phyloP scores from a whole-genome alignment of 30 jellyfish, hydroid and myxozoan species.

The Phacellophora camtschatica region DNA sequence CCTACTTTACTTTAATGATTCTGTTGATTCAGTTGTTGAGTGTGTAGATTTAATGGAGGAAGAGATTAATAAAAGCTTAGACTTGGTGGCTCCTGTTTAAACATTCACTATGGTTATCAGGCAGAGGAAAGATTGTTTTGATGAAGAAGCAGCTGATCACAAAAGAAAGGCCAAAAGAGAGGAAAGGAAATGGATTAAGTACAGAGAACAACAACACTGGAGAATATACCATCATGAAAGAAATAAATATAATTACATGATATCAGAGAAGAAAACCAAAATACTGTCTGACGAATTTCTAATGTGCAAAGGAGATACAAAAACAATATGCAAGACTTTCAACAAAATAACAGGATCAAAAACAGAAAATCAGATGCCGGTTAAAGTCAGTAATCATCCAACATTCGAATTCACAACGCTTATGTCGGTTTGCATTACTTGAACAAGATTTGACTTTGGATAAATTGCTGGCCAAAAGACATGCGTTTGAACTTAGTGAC shows the following conservation, averaged over 20 bases:
- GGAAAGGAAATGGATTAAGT: no score
- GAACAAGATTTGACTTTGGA: no score
- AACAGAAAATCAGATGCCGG: constrained; percentile 29
- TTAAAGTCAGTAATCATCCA: no score
- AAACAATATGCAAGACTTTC: constrained; percentile 22
- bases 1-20: no score
- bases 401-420: no score
- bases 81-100: constrained; percentile 17
- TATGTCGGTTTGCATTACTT: no score
- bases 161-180: constrained; percentile 29
- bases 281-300: no score
- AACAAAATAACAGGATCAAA: constrained; percentile 29
- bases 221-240: constrained; percentile 33
- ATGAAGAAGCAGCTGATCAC: constrained; percentile 23
- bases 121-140: constrained; percentile 17
- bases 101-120: constrained; percentile 14
- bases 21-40: constrained; percentile 20
- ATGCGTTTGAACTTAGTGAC: no score
- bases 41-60: constrained; percentile 21
- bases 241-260: no score
- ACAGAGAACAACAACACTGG: not conserved
- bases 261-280: no score
- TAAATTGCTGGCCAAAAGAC: no score
- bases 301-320: constrained; percentile 42
- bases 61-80: constrained; percentile 20